Evolutionary conservation across 2,888 invertebrate genomes (phyloP), one percentile per base, ranked within the genome.

Genomic region (Papilio elwesi): DNA sequence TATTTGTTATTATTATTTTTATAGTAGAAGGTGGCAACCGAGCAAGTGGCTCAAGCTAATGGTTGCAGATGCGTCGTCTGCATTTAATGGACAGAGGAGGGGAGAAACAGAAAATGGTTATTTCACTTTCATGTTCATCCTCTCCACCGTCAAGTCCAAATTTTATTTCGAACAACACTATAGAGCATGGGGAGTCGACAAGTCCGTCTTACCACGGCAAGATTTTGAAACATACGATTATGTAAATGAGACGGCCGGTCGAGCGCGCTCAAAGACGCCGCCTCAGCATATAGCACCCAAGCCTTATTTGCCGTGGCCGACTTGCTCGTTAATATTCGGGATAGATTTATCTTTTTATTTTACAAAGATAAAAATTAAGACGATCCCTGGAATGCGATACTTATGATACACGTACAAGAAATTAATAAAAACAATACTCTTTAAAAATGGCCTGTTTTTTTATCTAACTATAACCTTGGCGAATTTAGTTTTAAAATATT

Each of bases 161-260:
- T 51, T 47, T 57, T 48, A 13, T 12, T 52, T 59, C 16, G 15
- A 11, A 48, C 71, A 71, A 67, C 76, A 69, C 75, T 75, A 69
- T 16, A 51, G 51, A 48, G 71, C 48, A 15, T 76, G 78, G 80
- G 80, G 79, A 84, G 83, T 81, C 84, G 82, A 80, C 82, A 81
- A 81, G 83, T 72, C 74, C 80, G 81, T 82, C 81, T 83, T 79
- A 79, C 83, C 80, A 81, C 85, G 83, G 85, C 82, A 87, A 87
- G 88, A 88, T 90, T 91, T 91, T 89, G 87, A 87, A 90, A 90
- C 87, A 84, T 78, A 77, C 75, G 78, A 79, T 79, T 88, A 90
- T 92, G 90, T 87, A 90, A 92, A 91, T 91, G 87, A 90, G 86
- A 83, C 83, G 78, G 80, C 77, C 83, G 83, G 82, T 76, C 77